phyloP scores from a whole-genome alignment of 2,113 vertebrate species.

The Bubalus kerabau region DNA sequence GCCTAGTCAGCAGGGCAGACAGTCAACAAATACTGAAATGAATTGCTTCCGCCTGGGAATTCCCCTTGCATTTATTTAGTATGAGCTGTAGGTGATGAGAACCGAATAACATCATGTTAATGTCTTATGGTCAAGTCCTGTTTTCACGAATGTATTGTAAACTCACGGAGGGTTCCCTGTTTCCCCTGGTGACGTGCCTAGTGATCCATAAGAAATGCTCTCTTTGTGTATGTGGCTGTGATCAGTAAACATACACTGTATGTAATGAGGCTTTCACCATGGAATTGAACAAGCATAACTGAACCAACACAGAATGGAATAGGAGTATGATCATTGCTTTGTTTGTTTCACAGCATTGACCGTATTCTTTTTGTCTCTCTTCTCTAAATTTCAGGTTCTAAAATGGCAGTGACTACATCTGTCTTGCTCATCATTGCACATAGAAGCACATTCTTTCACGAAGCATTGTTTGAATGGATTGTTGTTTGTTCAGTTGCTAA shows the following conservation, averaged over 20 bases:
- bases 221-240: background rate
- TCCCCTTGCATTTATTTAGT: background rate
- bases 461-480: background rate
- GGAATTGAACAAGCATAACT: background rate
- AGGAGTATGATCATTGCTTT: background rate
- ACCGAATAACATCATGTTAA: background rate
- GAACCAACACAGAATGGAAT: background rate
- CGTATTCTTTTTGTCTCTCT: background rate
- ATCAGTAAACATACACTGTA: background rate
- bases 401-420: background rate
- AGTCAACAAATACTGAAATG: background rate
- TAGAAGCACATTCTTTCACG: background rate
- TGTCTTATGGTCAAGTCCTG: background rate
- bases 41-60: background rate
- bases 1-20: background rate
- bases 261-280: background rate
- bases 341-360: background rate
- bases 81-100: background rate
- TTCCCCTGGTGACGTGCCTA: background rate
- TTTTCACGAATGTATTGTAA: background rate
- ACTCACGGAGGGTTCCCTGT: background rate
- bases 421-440: background rate
- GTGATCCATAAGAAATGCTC: background rate
- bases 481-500: background rate
- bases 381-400: background rate